phyloP scores from a whole-genome alignment of 2,888 invertebrate genomes.

The Napeogenes inachia region DNA sequence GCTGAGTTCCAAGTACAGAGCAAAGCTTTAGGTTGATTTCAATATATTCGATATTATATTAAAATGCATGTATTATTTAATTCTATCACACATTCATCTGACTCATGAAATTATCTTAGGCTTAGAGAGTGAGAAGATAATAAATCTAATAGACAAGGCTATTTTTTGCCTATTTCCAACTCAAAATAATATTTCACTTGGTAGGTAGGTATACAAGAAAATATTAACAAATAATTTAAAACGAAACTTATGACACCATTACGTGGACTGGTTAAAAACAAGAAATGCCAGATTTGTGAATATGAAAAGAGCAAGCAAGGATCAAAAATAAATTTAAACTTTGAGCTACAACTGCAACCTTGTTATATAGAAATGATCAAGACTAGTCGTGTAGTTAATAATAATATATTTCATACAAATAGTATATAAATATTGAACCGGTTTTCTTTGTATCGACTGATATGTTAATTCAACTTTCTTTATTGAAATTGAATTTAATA shows the following conservation, averaged over 20 bases:
- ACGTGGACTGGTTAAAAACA: constrained; percentile 51
- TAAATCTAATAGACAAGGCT: background rate
- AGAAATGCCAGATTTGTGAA: constrained; percentile 62
- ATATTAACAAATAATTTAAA: constrained; percentile 30
- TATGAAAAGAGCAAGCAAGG: constrained; percentile 44
- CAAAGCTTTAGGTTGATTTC: constrained; percentile 45
- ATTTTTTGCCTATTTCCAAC: background rate
- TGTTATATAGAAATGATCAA: too few relatives aligned
- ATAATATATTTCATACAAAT: too few relatives aligned
- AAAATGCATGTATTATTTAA: constrained; percentile 32
- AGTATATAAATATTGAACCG: constrained; percentile 39
- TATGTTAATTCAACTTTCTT: constrained; percentile 16
- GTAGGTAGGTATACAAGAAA: background rate
- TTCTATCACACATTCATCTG: constrained; percentile 63
- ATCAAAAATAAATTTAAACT: too few relatives aligned
- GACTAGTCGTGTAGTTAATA: too few relatives aligned
- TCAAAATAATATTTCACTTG: too few relatives aligned
- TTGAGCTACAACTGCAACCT: too few relatives aligned
- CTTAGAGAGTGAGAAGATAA: too few relatives aligned
- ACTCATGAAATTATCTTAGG: constrained; percentile 35
- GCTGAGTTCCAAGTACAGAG: constrained; percentile 62
- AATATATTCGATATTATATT: constrained; percentile 41
- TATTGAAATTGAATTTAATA: constrained; percentile 19
- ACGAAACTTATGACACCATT: constrained; percentile 56
- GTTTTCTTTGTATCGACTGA: constrained; percentile 40